Percentiles rank a stretch among this genome's conserved stretches.
Evolutionary conservation across 2,113 vertebrate species (phyloP).

Genomic region (Microcebus tavaratra): DNA sequence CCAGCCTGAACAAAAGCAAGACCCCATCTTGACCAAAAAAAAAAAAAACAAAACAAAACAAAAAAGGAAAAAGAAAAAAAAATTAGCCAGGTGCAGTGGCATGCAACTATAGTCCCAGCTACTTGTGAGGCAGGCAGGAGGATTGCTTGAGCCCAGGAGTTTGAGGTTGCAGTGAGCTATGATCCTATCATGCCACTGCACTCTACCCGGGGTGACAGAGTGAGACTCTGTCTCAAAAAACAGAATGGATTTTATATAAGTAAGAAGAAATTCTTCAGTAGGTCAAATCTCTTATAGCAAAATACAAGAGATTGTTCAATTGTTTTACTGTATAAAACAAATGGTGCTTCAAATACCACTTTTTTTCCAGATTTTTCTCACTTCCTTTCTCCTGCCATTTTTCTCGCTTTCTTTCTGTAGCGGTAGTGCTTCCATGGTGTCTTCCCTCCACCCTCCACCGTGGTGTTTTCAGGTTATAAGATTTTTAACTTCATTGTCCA

Average conservation of each 20-base stretch:
- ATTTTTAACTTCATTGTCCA: constrained; percentile 23
- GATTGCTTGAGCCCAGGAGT: no score
- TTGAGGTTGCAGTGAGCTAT: no score
- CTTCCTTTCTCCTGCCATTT: not conserved
- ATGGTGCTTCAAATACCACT: not conserved
- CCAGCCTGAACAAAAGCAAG: no score
- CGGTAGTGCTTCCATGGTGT: not conserved
- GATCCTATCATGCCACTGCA: no score
- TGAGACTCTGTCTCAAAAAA: no score
- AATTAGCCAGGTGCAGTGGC: no score
- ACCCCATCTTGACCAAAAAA: no score
- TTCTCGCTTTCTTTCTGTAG: not conserved
- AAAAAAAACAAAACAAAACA: no score
- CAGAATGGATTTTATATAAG: not conserved
- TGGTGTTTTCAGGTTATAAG: not conserved
- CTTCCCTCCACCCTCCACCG: accelerated
- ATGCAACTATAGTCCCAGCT: no score
- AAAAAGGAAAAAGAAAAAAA: no score
- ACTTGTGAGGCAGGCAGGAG: no score
- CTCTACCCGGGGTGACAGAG: no score
- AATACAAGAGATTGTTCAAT: not conserved
- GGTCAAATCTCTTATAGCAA: not conserved
- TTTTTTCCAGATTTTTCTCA: not conserved
- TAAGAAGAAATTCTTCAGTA: not conserved
- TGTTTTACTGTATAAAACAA: not conserved